These are phyloP conservation scores for Mormyrops attenuatus DNA, from an alignment of 2,797 vertebrate genomes.

Conservation along the genomic window DNA sequence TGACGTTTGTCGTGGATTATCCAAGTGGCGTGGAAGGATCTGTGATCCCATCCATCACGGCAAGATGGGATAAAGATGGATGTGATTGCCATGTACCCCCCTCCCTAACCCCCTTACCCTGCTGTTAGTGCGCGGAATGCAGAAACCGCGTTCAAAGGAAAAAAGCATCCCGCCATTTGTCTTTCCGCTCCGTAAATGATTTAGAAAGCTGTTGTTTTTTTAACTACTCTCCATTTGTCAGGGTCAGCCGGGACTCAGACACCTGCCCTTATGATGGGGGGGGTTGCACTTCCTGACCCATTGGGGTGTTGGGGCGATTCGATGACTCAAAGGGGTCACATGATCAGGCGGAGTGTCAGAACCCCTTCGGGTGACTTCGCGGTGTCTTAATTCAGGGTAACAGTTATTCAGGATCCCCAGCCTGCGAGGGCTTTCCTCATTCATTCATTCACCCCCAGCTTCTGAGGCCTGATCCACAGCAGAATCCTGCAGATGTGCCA, in stretches of 20 bases:
- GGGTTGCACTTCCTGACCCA: not conserved
- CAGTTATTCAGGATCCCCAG: too few species aligned
- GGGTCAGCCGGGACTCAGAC: not conserved
- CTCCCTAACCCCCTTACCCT: not conserved
- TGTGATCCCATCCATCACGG: not conserved
- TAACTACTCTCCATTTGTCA: slow-evolving; percentile 13
- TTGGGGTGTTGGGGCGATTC: not conserved
- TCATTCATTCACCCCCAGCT: slow-evolving; percentile 20
- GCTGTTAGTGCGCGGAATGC: not conserved
- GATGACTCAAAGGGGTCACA: not conserved
- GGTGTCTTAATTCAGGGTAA: too few species aligned
- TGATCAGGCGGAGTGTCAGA: not conserved
- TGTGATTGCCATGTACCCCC: not conserved
- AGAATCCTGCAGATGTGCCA: slow-evolving; percentile 45
- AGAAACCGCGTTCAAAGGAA: not conserved
- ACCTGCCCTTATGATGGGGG: slow-evolving; percentile 5
- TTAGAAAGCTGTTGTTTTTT: slow-evolving; percentile 11
- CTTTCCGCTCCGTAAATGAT: not conserved
- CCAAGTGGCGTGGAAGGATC: not conserved
- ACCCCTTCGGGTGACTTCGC: too few species aligned
- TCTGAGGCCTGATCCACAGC: slow-evolving; percentile 64
- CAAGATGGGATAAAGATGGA: not conserved
- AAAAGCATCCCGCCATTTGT: not conserved
- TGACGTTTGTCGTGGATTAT: not conserved
- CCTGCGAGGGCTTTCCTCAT: too few species aligned